Percentiles rank a stretch among this genome's conserved stretches.
These are phyloP conservation scores for Falco concolor DNA, from an alignment of 2,797 vertebrate genomes.

Conservation along the genomic window DNA sequence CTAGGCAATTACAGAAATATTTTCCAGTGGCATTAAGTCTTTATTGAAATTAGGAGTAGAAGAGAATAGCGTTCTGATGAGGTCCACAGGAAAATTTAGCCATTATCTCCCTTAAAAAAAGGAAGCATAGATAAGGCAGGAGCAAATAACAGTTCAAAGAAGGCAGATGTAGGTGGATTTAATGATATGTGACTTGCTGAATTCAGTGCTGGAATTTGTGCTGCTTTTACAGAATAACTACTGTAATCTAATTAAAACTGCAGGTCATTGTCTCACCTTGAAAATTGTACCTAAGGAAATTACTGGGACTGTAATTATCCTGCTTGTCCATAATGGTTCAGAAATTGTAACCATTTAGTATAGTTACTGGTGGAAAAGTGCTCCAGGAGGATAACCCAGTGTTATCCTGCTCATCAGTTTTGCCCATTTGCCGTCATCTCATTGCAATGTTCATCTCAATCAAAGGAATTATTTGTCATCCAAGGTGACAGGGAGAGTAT, in stretches of 20 bases:
- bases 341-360: fast-evolving
- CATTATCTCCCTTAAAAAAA: not conserved
- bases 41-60: not conserved
- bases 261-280: not conserved
- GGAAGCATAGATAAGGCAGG: not conserved
- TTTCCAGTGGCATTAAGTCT: not conserved
- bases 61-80: not conserved
- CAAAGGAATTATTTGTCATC: not conserved
- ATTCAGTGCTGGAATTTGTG: fast-evolving
- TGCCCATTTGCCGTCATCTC: not conserved
- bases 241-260: not conserved
- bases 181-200: not conserved
- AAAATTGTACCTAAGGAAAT: not conserved
- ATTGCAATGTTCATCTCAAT: fast-evolving
- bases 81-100: not conserved
- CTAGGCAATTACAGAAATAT: not conserved
- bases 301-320: not conserved
- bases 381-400: not conserved
- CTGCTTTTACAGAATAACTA: not conserved
- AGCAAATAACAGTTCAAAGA: not conserved
- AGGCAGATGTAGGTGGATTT: not conserved
- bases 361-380: fast-evolving
- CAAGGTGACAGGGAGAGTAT: fast-evolving
- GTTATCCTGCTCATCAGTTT: fast-evolving
- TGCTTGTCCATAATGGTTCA: fast-evolving